phyloP scores from a whole-genome alignment of 2,797 vertebrate genomes.

The Adelosebastes latens region DNA sequence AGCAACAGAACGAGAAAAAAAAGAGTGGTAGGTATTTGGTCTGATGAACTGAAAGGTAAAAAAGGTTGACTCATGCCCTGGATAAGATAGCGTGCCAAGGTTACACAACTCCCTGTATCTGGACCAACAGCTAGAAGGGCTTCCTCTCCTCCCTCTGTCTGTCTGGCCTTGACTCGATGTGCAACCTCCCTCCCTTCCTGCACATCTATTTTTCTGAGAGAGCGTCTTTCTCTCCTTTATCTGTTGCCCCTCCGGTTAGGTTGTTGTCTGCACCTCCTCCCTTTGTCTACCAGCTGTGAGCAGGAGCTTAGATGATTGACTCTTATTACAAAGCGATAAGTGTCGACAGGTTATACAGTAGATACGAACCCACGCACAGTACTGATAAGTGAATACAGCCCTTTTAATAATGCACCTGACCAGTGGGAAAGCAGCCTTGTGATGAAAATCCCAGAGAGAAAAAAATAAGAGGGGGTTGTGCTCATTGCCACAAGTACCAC shows the following conservation, averaged over 20 bases:
- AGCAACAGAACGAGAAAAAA: not conserved
- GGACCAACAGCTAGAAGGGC: not conserved
- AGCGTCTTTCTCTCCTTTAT: slow-evolving; percentile 26
- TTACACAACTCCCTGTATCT: slow-evolving; percentile 17
- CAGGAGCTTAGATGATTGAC: slow-evolving; percentile 22
- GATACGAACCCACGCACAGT: not conserved
- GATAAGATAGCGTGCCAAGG: slow-evolving; percentile 18
- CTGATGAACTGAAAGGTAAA: not conserved
- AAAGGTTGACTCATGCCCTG: slow-evolving; percentile 2
- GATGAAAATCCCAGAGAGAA: not conserved
- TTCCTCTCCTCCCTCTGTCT: slow-evolving; percentile 45
- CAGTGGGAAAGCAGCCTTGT: not conserved
- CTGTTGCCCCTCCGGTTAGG: not conserved
- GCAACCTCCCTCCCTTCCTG: slow-evolving; percentile 5
- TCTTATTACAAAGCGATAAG: slow-evolving; percentile 47
- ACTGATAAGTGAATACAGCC: not conserved
- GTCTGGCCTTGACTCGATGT: slow-evolving; percentile 47
- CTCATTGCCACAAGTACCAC: not conserved
- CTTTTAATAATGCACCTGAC: not conserved
- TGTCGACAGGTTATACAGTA: not conserved
- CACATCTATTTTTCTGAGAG: slow-evolving; percentile 10
- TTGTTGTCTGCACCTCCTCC: not conserved
- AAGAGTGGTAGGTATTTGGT: not conserved
- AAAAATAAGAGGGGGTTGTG: not conserved
- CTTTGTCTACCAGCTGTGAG: not conserved